These are phyloP conservation scores for Lepus townsendii DNA, from an alignment of 2,797 vertebrate genomes.

Conservation along the genomic window DNA sequence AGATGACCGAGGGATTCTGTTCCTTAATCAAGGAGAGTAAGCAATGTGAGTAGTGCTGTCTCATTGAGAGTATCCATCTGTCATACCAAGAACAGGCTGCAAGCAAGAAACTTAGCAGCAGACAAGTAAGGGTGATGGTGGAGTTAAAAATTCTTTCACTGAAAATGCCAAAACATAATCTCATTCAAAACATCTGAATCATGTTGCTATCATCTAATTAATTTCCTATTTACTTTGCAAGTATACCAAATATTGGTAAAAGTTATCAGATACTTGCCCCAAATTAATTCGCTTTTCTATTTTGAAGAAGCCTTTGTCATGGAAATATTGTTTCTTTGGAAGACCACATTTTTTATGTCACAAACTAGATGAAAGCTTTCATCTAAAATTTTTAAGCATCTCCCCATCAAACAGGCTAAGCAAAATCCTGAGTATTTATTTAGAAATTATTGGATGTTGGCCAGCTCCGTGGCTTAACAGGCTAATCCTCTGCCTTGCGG, in stretches of 20 bases:
- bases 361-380: not conserved
- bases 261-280: too few species aligned
- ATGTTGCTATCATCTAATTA: accelerated
- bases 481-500: too few species aligned
- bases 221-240: not conserved
- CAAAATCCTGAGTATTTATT: not conserved
- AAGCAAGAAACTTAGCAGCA: not conserved
- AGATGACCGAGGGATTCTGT: not conserved
- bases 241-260: not conserved
- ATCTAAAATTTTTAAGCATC: not conserved
- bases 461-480: too few species aligned
- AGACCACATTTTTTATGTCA: not conserved
- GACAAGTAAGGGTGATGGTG: too few species aligned
- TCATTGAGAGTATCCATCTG: not conserved
- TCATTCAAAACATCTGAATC: not conserved
- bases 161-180: not conserved
- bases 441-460: not conserved
- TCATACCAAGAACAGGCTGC: too few species aligned
- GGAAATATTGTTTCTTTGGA: not conserved
- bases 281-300: not conserved
- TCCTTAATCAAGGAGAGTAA: not conserved
- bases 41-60: too few species aligned
- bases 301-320: not conserved
- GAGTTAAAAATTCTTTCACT: not conserved
- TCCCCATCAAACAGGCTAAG: not conserved